phyloP scores from a whole-genome alignment of 2,888 invertebrate species.

The Stenoptilia bipunctidactyla region DNA sequence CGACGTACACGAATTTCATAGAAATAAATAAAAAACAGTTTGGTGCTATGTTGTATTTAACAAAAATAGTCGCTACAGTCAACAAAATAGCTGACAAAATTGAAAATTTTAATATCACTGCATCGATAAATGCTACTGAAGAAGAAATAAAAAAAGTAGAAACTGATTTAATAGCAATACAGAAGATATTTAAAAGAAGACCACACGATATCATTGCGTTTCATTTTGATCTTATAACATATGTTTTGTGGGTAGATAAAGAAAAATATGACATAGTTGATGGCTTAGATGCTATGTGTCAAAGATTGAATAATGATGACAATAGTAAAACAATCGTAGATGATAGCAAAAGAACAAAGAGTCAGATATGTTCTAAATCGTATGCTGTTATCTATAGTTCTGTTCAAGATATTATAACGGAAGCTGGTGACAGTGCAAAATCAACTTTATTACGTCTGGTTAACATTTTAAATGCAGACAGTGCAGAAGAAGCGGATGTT shows the following conservation, averaged over 20 bases:
- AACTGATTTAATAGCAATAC: conserved; percentile 28
- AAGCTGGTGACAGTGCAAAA: conserved; percentile 27
- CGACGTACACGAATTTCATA: conserved; percentile 32
- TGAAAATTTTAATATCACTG: conserved; percentile 23
- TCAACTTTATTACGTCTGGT: conserved; percentile 29
- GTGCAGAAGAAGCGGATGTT: conserved; percentile 20
- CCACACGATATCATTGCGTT: conserved; percentile 37
- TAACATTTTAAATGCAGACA: background rate
- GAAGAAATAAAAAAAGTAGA: conserved; percentile 24
- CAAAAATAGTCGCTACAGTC: conserved; percentile 36
- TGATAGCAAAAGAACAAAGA: conserved; percentile 31
- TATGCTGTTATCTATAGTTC: conserved; percentile 33
- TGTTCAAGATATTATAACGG: conserved; percentile 22
- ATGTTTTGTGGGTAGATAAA: conserved; percentile 31
- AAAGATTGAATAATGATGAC: conserved; percentile 29
- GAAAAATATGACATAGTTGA: conserved; percentile 30
- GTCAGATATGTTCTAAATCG: conserved; percentile 41
- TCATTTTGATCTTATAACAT: conserved; percentile 48
- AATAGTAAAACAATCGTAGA: conserved; percentile 32
- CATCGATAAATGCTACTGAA: conserved; percentile 17
- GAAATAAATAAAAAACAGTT: conserved; percentile 42
- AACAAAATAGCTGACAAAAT: conserved; percentile 35
- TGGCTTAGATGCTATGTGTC: conserved; percentile 32
- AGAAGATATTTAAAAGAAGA: conserved; percentile 40
- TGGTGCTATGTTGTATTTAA: conserved; percentile 34